Conservation (phyloP, 2,113 vertebrate species). For the Oxyruncus cristatus region DNA sequence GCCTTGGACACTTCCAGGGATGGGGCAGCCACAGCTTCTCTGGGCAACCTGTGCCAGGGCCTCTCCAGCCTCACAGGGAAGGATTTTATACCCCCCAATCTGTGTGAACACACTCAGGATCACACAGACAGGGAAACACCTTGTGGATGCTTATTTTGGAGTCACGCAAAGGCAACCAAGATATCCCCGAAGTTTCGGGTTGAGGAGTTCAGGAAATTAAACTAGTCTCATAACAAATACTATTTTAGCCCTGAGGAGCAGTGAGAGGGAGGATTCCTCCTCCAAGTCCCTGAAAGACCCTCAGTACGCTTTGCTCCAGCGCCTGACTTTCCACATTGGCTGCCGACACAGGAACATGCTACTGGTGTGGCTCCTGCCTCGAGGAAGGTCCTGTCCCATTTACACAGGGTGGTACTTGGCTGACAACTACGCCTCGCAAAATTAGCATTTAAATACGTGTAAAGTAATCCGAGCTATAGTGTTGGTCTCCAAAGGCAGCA, state of each 20-base stretch:
- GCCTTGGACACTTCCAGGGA: not conserved
- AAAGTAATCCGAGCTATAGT: conserved; percentile 51
- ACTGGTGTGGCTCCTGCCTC: not conserved
- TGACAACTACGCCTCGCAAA: not conserved
- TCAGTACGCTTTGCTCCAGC: not conserved
- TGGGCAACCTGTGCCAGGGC: not conserved
- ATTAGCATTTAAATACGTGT: conserved; percentile 76
- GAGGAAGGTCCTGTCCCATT: conserved; percentile 49
- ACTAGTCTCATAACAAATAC: not conserved
- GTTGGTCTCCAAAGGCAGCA: conserved; percentile 42
- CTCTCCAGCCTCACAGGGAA: not conserved
- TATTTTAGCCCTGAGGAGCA: not conserved
- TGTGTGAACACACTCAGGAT: accelerated
- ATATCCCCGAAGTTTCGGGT: not conserved
- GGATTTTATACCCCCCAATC: not conserved
- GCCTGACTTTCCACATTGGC: conserved; percentile 5
- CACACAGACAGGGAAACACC: not conserved
- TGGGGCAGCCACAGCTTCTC: not conserved
- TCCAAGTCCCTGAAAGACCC: not conserved
- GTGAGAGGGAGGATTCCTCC: not conserved
- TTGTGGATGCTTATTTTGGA: not conserved
- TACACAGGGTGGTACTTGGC: conserved; percentile 35
- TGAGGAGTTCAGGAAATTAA: not conserved
- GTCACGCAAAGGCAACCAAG: not conserved
- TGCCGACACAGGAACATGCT: conserved; percentile 45